Conservation (phyloP, 2,797 vertebrate genomes). For the Pyrocephalus nanus region DNA sequence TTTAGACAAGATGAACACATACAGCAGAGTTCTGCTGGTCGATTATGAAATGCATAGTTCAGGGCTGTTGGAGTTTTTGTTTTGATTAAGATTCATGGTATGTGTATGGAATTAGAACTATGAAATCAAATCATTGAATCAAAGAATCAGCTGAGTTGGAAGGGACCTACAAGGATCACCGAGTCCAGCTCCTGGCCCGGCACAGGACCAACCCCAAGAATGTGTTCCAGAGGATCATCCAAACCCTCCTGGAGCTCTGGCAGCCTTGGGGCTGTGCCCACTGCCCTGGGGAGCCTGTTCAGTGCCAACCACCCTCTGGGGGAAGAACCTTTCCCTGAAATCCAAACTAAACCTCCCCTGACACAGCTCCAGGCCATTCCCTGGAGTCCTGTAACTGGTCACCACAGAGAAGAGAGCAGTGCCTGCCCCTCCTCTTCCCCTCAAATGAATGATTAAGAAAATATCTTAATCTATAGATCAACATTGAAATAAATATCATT, state of each 20-base stretch:
- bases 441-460: background rate
- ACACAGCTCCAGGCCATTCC: background rate
- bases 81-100: slow-evolving; percentile 8
- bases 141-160: background rate
- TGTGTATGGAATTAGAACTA: background rate
- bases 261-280: background rate
- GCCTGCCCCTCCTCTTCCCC: background rate
- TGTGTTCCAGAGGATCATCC: background rate
- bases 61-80: background rate
- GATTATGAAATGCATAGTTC: slow-evolving; percentile 62
- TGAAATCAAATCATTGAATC: background rate
- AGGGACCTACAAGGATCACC: background rate
- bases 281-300: background rate
- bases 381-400: background rate
- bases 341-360: background rate
- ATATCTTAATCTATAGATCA: background rate
- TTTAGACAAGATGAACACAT: slow-evolving; percentile 68
- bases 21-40: slow-evolving; percentile 50
- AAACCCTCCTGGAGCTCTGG: background rate
- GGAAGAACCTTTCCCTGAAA: background rate
- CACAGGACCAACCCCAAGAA: background rate
- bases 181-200: background rate
- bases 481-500: background rate
- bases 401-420: background rate
- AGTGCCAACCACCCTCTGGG: background rate